Base-by-base conservation (phyloP, 2,113 vertebrate species). In the Rhinopomastus cyanomelas region DNA sequence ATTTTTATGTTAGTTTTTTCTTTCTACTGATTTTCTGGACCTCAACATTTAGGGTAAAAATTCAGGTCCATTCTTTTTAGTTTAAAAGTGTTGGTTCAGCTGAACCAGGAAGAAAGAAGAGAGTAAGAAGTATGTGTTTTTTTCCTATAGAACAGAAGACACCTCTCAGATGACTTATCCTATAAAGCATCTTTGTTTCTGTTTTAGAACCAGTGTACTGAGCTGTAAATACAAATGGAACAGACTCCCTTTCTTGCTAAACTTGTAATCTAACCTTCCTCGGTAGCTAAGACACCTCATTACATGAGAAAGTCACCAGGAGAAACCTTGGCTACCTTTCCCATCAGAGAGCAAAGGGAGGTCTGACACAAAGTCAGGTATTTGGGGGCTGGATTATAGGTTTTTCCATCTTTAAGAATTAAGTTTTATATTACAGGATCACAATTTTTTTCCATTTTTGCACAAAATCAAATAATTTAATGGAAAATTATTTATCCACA, bases 131-230 rank as follows among this genome's bases (percentile, higher is more conserved):
- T 25, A 26, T 29, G 3, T 1, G 1, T 12, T 20, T 74, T 76
- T 81, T 36, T 67, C 80, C 84, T 88, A 8, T 44, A 64, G 73
- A 48, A 17, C 73, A 84, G 66, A 48, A 12, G 83, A 49, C 0
- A 6, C 77, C 84, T 93, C 92, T 95, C 94, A 42, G 84, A 89
- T 93, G 83, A 81, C 92, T 64, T 14, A 3, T 39, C 66, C 75
- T 65, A 90, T 57, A 96, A 94, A 95, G 90, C 81, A 84, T 62
- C 81, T 96, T 96, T 96, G 95, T 96, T 92, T 79, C 92, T 77
- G 64, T 75, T 44, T 91, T 29, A 81, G 79, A 72, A 29, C n/a
- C 69, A 60, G 42, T 18, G 67, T 87, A 53, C 23, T 6, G 2
- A 46, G 10, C 88, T 39, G 69, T 25, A 92, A 90, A 68, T 32